Evolutionary conservation across 2,797 vertebrate genomes (phyloP), one percentile per base, ranked within the genome.

Genomic region (Enteromius unitaeniatus): DNA sequence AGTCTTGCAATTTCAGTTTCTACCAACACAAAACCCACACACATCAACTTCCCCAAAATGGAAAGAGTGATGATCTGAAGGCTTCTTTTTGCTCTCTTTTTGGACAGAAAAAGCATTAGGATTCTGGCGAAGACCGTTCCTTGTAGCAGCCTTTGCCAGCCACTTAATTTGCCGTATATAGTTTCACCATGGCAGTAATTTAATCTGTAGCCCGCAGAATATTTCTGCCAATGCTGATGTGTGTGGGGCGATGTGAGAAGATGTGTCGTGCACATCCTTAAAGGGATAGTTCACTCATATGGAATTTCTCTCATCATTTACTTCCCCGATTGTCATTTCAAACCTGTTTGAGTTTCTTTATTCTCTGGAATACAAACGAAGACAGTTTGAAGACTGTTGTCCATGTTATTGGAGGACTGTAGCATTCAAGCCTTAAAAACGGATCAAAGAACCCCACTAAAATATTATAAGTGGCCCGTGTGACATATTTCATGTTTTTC

Each of bases 121-220:
- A 88, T 86, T 85, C 86, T 82, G 82, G 86, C 75, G 34, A 84
- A 37, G 75, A 69, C 40, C 65, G 73, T 88, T 88, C 72, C 84
- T 83, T 65, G 86, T 89, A 87, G 87, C 70, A 67, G 75, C 84
- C 81, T 83, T 82, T 89, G 89, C 90, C 87, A 91, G 85, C 83
- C 86, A 84, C 83, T 91, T 91, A 87, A 92, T 93, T 89, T 88
- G 89, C 86, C 83, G 87, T 91, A 89, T 90, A 92, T 86, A 90
- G 90, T 91, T 92, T 92, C 87, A 89, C 80, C 78, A 69, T 31
- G 76, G 72, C 84, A 84, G 84, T 89, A 88, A 90, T 90, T 88
- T 87, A 87, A 89, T 88, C 83, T 82, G 75, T 86, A 73, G 83
- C 84, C 87, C 31, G 69, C 86, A 86, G 62, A 83, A 85, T 75